A percentile compares a stretch with the other conserved stretches of the same genome.
Conservation (phyloP, 2,888 invertebrate genomes). For the Chaetoderma sp. region DNA sequence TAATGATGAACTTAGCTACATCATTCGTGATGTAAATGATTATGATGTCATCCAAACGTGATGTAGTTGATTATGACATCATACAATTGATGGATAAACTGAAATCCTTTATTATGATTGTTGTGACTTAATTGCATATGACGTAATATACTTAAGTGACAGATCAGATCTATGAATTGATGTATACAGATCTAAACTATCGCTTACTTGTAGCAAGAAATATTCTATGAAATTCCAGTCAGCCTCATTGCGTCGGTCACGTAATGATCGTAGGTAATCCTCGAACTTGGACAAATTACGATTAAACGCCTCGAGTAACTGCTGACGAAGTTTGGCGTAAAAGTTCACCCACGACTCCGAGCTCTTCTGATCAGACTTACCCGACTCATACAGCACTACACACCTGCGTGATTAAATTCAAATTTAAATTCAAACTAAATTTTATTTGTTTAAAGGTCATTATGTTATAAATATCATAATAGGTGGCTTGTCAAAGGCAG, state of each 20-base stretch:
- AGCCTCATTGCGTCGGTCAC: conserved; percentile 89
- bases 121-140: neutral
- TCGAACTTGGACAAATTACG: conserved; percentile 85
- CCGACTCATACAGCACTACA: conserved; percentile 90
- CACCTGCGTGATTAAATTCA: conserved; percentile 75
- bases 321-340: conserved; percentile 83
- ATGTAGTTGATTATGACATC: too few relatives aligned
- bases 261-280: conserved; percentile 88
- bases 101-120: too few relatives aligned
- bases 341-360: conserved; percentile 88
- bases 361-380: conserved; percentile 86
- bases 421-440: neutral
- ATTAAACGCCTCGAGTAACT: conserved; percentile 88
- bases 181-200: too few relatives aligned
- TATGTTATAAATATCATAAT: neutral
- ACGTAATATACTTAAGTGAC: too few relatives aligned
- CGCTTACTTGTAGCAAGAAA: conserved; percentile 85
- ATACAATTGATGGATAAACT: too few relatives aligned
- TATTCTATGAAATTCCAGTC: conserved; percentile 96
- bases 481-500: neutral
- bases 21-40: too few relatives aligned
- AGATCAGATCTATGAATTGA: too few relatives aligned
- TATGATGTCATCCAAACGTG: neutral
- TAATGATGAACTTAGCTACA: too few relatives aligned
- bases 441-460: neutral